Base-by-base conservation (phyloP, 2,797 vertebrate species). In the Crax fasciolata region DNA sequence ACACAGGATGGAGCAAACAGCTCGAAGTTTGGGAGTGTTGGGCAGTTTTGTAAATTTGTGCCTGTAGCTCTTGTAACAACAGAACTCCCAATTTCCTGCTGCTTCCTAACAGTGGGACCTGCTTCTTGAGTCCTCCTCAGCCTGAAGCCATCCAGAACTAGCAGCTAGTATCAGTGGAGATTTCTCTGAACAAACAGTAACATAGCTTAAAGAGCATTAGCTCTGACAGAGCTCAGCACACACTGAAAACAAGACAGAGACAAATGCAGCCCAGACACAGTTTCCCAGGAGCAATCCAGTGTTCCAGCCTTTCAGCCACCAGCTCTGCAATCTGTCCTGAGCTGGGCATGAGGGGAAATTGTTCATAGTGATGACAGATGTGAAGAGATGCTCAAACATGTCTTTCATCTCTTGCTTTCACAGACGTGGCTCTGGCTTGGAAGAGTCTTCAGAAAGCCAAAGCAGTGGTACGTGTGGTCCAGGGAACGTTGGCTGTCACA, bases 341-440 rank as follows among this genome's bases (percentile, higher is more conserved):
- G 4, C 35, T 21, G 62, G 30, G 18, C 39, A 20, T 0, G 19
- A 49, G 32, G 35, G 48, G 3, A 35, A n/a, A 49, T 3, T 8
- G 35, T 30, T 43, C 46, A 9, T 35, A 52, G 19, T 11, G 27
- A 68, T 54, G 21, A 12, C 9, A 19, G 1, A 0, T 23, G 30
- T 28, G 54, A 27, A 18, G 9, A 59, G 59, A n/a, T 49, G 49
- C 62, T 87, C 21, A 77, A 86, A 25, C 3, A 3, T 32, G 5
- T 39, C 38, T 38, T 44, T 32, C 32, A 4, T 58, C 66, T 80
- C 57, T 23, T 18, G 41, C 39, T 35, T 72, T 68, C 16, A 9
- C 54, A 96, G 96, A 92, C 16, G 80, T 95, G 86, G 84, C 87
- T 38, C 38, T 65, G 57, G 94, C 95, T 52, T 75, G 93, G 94